Base-by-base conservation (phyloP, 2,888 invertebrate species). In the Drosophila limbata region DNA sequence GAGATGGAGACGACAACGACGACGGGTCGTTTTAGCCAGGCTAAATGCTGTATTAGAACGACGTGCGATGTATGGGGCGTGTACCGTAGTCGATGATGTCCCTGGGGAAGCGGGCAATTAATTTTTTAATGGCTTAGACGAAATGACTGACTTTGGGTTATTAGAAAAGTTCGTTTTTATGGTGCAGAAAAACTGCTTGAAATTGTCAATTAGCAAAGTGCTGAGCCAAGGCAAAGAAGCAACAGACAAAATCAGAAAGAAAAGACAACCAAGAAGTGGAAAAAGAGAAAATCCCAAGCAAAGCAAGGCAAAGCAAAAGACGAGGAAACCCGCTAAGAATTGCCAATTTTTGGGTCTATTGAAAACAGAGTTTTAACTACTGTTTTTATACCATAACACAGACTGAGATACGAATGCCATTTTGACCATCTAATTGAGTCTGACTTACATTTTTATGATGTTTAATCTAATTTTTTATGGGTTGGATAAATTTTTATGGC, bases 101-200 rank as follows among this genome's bases (percentile, higher is more conserved):
- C 79, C 74, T 44, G 69, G 78, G 79, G 73, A 79, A 80, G 70
- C 69, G 56, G 81, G 77, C 86, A 84, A 88, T 84, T 88, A 88
- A 86, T 86, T 86, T 88, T 88, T 85, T 86, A 86, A 84, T 84
- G 84, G 86, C 84, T 84, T 72, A 88, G 81, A 81, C 86, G 68
- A 75, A 88, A 73, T 86, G 84, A 86, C 75, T 81, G 84, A 79
- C 68, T 84, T 86, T 65, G 69, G 84, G 83, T 72, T 87, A 83
- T 80, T 75, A 84, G 77, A 61, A 79, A 81, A 74, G 57, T 83
- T 87, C 78, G 67, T 64, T 69, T 79, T 75, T 60, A 66, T 73
- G 64, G 62, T 48, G 57, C 25, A 59, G 65, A 65, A 74, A 79
- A 78, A 75, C 67, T 51, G 80, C 66, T 79, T 68, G 60, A 83